Evolutionary conservation across 2,797 vertebrate genomes (phyloP).

Genomic region (Platyrinchus mystaceus): DNA sequence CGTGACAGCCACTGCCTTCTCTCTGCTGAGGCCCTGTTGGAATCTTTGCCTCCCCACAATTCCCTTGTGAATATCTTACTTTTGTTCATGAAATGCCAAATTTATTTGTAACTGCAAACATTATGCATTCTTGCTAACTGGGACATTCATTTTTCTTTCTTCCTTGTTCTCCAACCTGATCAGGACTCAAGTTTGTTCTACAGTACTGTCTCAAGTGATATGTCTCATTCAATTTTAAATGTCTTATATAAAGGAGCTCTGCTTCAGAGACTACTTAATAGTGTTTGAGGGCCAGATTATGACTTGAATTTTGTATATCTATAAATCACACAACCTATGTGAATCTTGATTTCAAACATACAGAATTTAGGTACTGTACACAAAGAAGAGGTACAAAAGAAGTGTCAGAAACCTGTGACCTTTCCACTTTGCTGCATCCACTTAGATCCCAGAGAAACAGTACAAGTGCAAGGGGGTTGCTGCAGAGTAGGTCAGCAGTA

Average conservation of each 20-base stretch:
- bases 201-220: background rate
- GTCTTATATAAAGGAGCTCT: background rate
- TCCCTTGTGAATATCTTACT: background rate
- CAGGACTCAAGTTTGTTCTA: background rate
- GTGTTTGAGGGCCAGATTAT: background rate
- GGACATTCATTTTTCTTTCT: background rate
- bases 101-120: background rate
- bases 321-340: background rate
- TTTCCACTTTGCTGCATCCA: background rate
- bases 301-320: background rate
- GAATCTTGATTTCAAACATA: background rate
- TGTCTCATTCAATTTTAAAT: background rate
- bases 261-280: background rate
- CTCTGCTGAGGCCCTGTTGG: background rate
- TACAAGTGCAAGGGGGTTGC: background rate
- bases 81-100: background rate
- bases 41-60: background rate
- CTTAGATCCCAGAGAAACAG: background rate
- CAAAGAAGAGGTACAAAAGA: background rate
- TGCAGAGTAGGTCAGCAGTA: background rate
- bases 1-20: background rate
- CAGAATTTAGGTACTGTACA: background rate
- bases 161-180: background rate
- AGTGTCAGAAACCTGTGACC: background rate
- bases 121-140: background rate